Conservation (phyloP, 1,140 invertebrate genomes). For the Fopius arisanus region DNA sequence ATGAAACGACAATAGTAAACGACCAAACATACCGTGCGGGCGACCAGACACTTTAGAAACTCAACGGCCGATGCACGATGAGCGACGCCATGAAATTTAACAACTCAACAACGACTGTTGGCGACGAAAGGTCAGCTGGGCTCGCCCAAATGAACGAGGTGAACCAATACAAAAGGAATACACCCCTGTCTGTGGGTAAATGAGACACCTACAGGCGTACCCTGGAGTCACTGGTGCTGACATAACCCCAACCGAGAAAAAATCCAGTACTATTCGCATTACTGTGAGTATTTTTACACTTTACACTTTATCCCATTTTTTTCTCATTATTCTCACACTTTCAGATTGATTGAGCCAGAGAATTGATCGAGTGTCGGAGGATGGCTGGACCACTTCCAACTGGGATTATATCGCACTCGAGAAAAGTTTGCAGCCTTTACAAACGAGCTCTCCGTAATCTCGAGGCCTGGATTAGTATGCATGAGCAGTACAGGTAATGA, state of each 20-base stretch:
- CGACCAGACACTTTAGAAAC: conserved; percentile 23
- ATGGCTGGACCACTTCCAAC: conserved; percentile 42
- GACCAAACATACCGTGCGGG: conserved; percentile 24
- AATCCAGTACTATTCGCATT: too few species aligned
- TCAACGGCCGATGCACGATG: not conserved
- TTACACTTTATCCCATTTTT: too few species aligned
- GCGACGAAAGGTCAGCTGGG: conserved; percentile 2
- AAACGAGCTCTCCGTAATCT: conserved; percentile 71
- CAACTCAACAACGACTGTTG: not conserved
- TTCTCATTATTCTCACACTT: not conserved
- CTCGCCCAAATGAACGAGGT: not conserved
- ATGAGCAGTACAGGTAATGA: not conserved
- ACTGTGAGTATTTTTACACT: too few species aligned
- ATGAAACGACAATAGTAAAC: conserved; percentile 37
- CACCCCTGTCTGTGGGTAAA: too few species aligned
- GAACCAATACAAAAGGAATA: not conserved
- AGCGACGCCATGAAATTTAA: not conserved
- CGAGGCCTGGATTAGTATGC: conserved; percentile 67
- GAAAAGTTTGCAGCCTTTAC: conserved; percentile 77
- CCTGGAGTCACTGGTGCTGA: too few species aligned
- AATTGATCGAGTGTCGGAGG: not conserved
- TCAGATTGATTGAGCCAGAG: not conserved
- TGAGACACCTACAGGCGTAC: not conserved
- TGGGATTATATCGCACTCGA: conserved; percentile 68
- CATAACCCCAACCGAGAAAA: too few species aligned